phyloP scores from a whole-genome alignment of 1,140 invertebrate species.

The Leptopilina clavipes region DNA sequence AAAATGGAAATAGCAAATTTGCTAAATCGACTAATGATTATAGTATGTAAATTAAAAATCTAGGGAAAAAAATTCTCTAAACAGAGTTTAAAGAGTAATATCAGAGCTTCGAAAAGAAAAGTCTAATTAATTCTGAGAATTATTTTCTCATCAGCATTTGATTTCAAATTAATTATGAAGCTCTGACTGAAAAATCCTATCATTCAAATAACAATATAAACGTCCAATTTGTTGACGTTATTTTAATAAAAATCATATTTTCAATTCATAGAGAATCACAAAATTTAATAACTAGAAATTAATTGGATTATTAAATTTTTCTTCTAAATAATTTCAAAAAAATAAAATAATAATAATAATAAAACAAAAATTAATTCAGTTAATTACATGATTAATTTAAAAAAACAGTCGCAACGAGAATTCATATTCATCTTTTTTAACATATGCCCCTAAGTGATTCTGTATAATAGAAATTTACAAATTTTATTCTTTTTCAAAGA shows the following conservation, averaged over 20 bases:
- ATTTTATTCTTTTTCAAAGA: constrained; percentile 25
- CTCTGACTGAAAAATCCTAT: constrained; percentile 17
- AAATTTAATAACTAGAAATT: constrained; percentile 37
- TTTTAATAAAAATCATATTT: constrained; percentile 33
- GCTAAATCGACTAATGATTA: constrained; percentile 14
- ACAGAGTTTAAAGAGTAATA: not conserved
- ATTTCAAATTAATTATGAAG: not conserved
- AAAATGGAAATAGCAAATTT: constrained; percentile 29
- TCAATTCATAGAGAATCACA: constrained; percentile 40
- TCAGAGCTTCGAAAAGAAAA: not conserved
- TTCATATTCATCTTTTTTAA: constrained; percentile 58
- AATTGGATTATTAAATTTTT: not conserved
- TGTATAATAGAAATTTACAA: constrained; percentile 62
- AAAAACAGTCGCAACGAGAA: constrained; percentile 56
- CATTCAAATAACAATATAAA: constrained; percentile 25
- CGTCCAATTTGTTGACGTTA: constrained; percentile 16
- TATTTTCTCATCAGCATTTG: not conserved
- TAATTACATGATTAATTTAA: constrained; percentile 36
- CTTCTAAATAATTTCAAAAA: too few relatives aligned
- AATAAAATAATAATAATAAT: too few relatives aligned
- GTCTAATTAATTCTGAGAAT: not conserved
- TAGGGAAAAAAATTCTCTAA: not conserved
- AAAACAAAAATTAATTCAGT: too few relatives aligned
- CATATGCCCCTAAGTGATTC: constrained; percentile 55
- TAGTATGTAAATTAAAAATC: not conserved